phyloP scores from a whole-genome alignment of 2,888 invertebrate genomes.

The Eristalis pertinax region DNA sequence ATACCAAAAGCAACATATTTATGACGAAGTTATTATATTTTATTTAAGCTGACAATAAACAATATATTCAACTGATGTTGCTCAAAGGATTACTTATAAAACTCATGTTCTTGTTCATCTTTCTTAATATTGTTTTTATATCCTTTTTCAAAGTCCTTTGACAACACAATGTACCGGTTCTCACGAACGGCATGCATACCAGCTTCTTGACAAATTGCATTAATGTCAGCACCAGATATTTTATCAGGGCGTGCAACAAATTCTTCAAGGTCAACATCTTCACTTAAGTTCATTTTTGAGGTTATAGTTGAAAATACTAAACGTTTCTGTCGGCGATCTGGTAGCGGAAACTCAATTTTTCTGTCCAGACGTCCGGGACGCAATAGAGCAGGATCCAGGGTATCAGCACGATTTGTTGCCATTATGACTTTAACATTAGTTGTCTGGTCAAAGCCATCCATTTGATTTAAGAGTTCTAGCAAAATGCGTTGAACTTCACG shows the following conservation, averaged over 20 bases:
- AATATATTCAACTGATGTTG: neutral
- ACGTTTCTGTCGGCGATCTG: slow-evolving; percentile 93
- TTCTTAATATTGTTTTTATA: slow-evolving; percentile 99
- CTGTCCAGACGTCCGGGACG: slow-evolving; percentile 94
- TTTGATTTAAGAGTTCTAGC: slow-evolving; percentile 97
- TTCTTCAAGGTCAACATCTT: slow-evolving; percentile 99
- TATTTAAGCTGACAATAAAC: too few species aligned
- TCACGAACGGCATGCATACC: slow-evolving; percentile 99
- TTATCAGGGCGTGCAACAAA: slow-evolving; percentile 99
- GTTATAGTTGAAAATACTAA: slow-evolving; percentile 99
- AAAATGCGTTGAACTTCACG: slow-evolving; percentile 99
- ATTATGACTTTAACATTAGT: slow-evolving; percentile 99
- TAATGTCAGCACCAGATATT: slow-evolving; percentile 99
- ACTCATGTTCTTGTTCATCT: slow-evolving; percentile 99
- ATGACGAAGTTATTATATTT: too few species aligned
- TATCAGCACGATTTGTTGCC: slow-evolving; percentile 99
- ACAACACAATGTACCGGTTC: slow-evolving; percentile 98
- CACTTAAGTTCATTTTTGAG: slow-evolving; percentile 97
- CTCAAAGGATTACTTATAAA: slow-evolving; percentile 91
- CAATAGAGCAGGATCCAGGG: slow-evolving; percentile 93
- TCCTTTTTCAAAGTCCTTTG: slow-evolving; percentile 99
- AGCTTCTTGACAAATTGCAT: slow-evolving; percentile 99
- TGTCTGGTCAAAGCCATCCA: slow-evolving; percentile 99
- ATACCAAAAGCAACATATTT: too few species aligned
- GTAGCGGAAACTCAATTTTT: slow-evolving; percentile 99